Evolutionary conservation across 35 echinoderm and acorn worm species (phyloP), one percentile per base, ranked within the genome.

Genomic region (Heliocidaris erythrogramma): DNA sequence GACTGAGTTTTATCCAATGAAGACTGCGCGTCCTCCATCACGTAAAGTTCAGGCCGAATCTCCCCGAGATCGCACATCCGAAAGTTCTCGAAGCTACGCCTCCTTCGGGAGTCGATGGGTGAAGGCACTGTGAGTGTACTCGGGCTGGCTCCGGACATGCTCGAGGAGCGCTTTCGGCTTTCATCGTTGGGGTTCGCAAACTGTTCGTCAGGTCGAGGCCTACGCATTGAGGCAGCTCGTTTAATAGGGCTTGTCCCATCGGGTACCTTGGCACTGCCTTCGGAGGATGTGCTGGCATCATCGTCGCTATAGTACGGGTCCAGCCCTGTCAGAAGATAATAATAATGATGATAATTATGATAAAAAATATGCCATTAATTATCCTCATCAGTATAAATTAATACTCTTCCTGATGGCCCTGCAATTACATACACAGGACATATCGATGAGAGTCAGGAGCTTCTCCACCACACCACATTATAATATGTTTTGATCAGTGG

Each of bases 111-210:
- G 91, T 92, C 91, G 12, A 92, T n/a, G 47, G 91, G 91, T 47
- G 91, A 92, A 92, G 91, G 91, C 91, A 92, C 91, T 92, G 91
- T 92, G 91, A 92, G 91, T 92, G 91, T 92, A 92, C 91, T 92
- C 48, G 47, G 47, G 65, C 91, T 92, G 50, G 91, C 91, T 52
- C 91, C 91, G 91, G 91, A 92, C 91, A 92, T 92, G 91, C 91
- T 92, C 49, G 91, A 92, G 48, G 91, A 32, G 49, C 91, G 91
- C 91, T 92, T 92, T 50, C 91, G 91, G 91, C 13, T 48, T 92
- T 92, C 91, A 48, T 92, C 91, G 91, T 32, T 59, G 13, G 91
- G 91, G 48, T 92, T 92, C 91, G 91, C 29, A 12, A 89, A 32
- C 87, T 89, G 87, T 30, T 59, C 49, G 91, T 92, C 91, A 59